Evolutionary conservation across 2,113 vertebrate species (phyloP), one percentile per base, ranked within the genome.

Genomic region (Dicerorhinus sumatrensis): DNA sequence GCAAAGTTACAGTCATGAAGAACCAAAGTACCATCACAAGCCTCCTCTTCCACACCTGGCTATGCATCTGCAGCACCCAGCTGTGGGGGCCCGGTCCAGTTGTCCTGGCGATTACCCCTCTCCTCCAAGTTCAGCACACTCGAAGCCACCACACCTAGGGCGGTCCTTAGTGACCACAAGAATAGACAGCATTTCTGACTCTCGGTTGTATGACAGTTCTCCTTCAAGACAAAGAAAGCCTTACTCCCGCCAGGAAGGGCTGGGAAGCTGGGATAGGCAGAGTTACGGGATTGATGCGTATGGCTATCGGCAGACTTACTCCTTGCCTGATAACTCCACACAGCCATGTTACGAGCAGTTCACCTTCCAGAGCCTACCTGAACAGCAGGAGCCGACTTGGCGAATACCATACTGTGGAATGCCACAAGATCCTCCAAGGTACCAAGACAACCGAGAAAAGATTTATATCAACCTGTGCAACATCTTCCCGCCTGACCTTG

Each of bases 401-500:
- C 99, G 97, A 8, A 31, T 99, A 0, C 99, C 99, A 0, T 99
- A 99, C 98, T 99, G 99, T 31, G 99, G 98, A 3, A 98, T 97
- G 92, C 99, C 98, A 39, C 98, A 98, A 5, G 99, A 99, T 1
- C 99, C 99, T 12, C 99, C 99, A 0, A 97, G 98, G 97, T 99
- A 99, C 63, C 99, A 98, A 12, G 99, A 99, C 97, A 98, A 92
- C 72, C 98, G 99, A 80, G 99, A 99, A 97, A 99, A 99, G 96
- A 98, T 99, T 86, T 99, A 99, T 72, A 56, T 99, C 89, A 99
- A 99, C 98, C 97, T 99, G 98, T 99, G 99, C 97, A 99, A 99
- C 99, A 99, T 99, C 98, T 99, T 99, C 93, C 99, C 99, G 9
- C 98, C 99, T 0, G 99, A 99, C 80, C 99, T 99, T 6, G 99